These are phyloP conservation scores for Amphiura filiformis DNA, from an alignment of 35 echinoderm and acorn worm species.

Conservation along the genomic window DNA sequence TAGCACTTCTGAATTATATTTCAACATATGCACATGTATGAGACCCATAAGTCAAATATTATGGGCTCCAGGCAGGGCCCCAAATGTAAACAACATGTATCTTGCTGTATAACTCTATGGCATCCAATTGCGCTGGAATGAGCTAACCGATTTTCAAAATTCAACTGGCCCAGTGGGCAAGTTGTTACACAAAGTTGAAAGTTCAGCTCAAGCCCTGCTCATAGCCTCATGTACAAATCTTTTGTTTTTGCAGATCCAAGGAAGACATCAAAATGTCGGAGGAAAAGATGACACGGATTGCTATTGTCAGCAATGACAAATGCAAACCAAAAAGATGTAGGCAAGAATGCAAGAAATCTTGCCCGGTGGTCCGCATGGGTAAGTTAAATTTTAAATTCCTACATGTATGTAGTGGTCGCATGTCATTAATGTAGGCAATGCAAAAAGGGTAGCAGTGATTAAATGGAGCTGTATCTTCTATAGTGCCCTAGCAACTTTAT, in stretches of 20 bases:
- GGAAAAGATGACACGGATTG: constrained; percentile 86
- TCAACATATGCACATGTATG: no score
- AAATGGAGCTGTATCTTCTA: no score
- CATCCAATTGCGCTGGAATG: background rate
- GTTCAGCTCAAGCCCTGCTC: background rate
- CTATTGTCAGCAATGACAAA: constrained; percentile 97
- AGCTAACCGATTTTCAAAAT: background rate
- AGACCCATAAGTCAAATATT: no score
- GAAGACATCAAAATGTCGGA: constrained; percentile 22
- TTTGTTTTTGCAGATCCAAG: no score
- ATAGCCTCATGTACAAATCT: no score
- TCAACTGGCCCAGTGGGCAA: background rate
- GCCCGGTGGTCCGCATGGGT: constrained; percentile 97
- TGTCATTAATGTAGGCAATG: no score
- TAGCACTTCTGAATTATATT: no score
- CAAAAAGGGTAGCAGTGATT: no score
- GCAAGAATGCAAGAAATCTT: constrained; percentile 95
- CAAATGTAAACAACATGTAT: no score
- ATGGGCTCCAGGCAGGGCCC: no score
- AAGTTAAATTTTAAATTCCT: constrained; percentile 26
- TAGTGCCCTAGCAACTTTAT: no score
- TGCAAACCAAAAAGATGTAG: constrained; percentile 98
- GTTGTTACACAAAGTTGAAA: background rate
- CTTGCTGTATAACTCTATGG: background rate
- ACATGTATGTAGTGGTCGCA: no score